A percentile compares a stretch with the other conserved stretches of the same genome.
phyloP scores from a whole-genome alignment of 2,888 invertebrate species.

The Malachius bipustulatus region DNA sequence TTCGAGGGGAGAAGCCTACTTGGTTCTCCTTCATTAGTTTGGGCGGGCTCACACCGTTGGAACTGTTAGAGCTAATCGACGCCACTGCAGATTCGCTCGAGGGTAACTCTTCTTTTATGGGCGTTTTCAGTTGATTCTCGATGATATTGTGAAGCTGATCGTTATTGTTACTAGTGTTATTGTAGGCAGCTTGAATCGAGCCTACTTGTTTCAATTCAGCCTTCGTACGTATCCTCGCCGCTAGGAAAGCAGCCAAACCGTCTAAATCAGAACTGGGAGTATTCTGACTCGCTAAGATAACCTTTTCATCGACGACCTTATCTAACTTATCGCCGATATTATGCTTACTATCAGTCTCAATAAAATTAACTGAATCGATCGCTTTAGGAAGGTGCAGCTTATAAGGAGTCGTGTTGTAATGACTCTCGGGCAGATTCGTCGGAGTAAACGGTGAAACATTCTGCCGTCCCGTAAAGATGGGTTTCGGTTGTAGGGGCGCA shows the following conservation, averaged over 20 bases:
- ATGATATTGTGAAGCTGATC: constrained; percentile 21
- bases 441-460: constrained; percentile 46
- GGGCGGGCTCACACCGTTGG: constrained; percentile 36
- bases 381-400: constrained; percentile 59
- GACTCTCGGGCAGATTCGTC: constrained; percentile 40
- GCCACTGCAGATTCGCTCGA: constrained; percentile 12
- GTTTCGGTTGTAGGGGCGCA: constrained; percentile 37
- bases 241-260: constrained; percentile 48
- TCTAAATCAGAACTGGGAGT: constrained; percentile 35
- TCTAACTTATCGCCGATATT: constrained; percentile 12
- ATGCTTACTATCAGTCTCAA: constrained; percentile 36
- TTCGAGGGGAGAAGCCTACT: constrained; percentile 33
- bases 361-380: constrained; percentile 50
- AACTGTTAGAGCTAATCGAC: constrained; percentile 21
- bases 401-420: constrained; percentile 37
- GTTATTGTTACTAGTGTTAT: constrained; percentile 18
- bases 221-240: constrained; percentile 72
- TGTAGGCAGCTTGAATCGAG: constrained; percentile 21
- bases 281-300: constrained; percentile 24
- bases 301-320: constrained; percentile 16
- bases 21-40: constrained; percentile 38
- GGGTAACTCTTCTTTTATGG: constrained; percentile 34
- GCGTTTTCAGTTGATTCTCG: constrained; percentile 33
- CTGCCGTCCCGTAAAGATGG: constrained; percentile 38
- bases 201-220: constrained; percentile 60